Evolutionary conservation across 2,113 vertebrate species (phyloP), one percentile per base, ranked within the genome.

Genomic region (Barbus barbus): DNA sequence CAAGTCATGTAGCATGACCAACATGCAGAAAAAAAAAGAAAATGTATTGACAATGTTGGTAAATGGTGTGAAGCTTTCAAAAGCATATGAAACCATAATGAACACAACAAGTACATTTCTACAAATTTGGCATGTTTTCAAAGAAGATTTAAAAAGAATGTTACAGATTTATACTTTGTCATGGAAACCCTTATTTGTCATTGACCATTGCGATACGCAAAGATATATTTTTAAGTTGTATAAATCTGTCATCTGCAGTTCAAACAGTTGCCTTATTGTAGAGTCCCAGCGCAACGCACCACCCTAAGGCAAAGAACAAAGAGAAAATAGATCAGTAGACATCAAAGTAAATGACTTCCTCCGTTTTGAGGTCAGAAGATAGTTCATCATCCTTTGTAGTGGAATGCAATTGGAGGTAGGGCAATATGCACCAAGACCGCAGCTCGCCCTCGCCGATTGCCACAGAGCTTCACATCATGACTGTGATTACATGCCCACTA

Each of bases 291-390:
- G n/a, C n/a, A n/a, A n/a, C n/a, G n/a, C n/a, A n/a, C n/a, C n/a
- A n/a, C n/a, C n/a, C n/a, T n/a, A n/a, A n/a, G n/a, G n/a, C n/a
- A n/a, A n/a, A n/a, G n/a, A n/a, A n/a, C n/a, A 26, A 84, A 69
- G 44, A 48, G 28, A 38, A 24, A 67, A 56, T 26, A 84, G 20
- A 53, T 69, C 28, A 18, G 22, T 36, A 20, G 51, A 78, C 33
- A 73, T 72, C n/a, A 67, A 84, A 67, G 74, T 56, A n/a, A 44
- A 20, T 4, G 8, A 36, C 74, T 63, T 67, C 28, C 16, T n/a
- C n/a, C n/a, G n/a, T 20, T 53, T 56, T 73, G 9, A 84, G 65
- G 33, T 84, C 60, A 56, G 74, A 31, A 84, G 63, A 46, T 56
- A 18, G 16, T 28, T 72, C 63, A 56, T 69, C 74, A 41, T 38